Percentiles rank a stretch among this genome's conserved stretches.
These are phyloP conservation scores for Isaurus tuberculatus DNA, from an alignment of 92 coral and sea anemone species.

Conservation along the genomic window DNA sequence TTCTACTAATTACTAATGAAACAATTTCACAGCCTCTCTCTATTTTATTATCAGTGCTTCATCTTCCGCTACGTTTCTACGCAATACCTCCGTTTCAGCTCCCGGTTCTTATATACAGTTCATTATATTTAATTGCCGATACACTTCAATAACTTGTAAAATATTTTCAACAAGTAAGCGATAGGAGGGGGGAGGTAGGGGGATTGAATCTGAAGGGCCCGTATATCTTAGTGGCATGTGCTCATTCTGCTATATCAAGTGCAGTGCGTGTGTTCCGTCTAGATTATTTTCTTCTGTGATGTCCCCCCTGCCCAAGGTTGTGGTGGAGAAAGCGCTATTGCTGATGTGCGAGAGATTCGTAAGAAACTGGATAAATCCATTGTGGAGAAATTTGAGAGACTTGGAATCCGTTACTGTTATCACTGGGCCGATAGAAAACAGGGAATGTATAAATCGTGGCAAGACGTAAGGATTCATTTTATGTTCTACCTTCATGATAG, in stretches of 20 bases:
- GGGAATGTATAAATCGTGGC: conserved; percentile 60
- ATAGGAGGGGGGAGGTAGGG: too few species aligned
- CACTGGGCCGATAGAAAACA: conserved; percentile 64
- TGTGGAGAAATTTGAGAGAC: conserved; percentile 51
- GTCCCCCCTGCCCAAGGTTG: conserved; percentile 56
- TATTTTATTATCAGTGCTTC: too few species aligned
- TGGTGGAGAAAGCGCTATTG: conserved; percentile 63
- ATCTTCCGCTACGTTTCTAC: too few species aligned
- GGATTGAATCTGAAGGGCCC: too few species aligned
- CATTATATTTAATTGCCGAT: too few species aligned
- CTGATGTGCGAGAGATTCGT: conserved; percentile 54
- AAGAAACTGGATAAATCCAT: conserved; percentile 55
- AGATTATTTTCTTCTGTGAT: conserved; percentile 61
- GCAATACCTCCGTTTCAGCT: too few species aligned
- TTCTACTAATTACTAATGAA: too few species aligned
- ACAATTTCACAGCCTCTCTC: too few species aligned
- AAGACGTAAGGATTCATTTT: conserved; percentile 63
- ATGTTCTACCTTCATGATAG: too few species aligned
- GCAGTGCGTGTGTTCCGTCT: not conserved
- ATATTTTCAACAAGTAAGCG: too few species aligned
- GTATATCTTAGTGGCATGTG: not conserved
- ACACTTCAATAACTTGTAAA: too few species aligned
- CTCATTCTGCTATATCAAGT: not conserved
- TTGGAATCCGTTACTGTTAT: conserved; percentile 52
- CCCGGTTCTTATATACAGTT: too few species aligned